These are phyloP conservation scores for Lissocephala sabroskyi DNA, from an alignment of 2,888 invertebrate species.

Conservation along the genomic window DNA sequence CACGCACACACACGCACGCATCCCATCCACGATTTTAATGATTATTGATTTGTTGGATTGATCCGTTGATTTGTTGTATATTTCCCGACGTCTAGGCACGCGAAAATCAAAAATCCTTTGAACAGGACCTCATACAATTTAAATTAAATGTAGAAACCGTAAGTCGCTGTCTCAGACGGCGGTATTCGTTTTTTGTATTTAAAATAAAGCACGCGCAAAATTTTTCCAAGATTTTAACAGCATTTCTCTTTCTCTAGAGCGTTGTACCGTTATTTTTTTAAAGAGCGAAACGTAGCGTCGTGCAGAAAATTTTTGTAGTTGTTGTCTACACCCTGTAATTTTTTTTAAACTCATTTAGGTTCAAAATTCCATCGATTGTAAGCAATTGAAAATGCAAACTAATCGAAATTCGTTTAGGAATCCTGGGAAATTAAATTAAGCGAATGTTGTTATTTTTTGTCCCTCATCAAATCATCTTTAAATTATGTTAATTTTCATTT, in stretches of 20 bases:
- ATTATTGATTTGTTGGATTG: too few species aligned
- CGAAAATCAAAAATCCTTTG: constrained; percentile 65
- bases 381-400: too few species aligned
- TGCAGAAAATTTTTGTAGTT: constrained; percentile 25
- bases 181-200: too few species aligned
- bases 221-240: constrained; percentile 39
- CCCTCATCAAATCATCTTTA: too few species aligned
- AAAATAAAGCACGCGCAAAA: constrained; percentile 8
- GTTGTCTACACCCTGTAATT: constrained; percentile 8
- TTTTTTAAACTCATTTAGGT: constrained; percentile 36
- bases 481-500: neutral
- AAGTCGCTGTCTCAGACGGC: constrained; percentile 51
- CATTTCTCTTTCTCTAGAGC: constrained; percentile 31
- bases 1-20: constrained; percentile 9
- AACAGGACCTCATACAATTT: constrained; percentile 67
- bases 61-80: constrained; percentile 48
- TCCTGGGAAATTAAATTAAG: too few species aligned
- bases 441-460: too few species aligned
- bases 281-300: constrained; percentile 58
- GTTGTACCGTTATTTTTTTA: constrained; percentile 20
- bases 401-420: too few species aligned
- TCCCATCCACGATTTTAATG: constrained; percentile 9
- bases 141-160: constrained; percentile 67
- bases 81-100: constrained; percentile 68
- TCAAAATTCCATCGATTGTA: too few species aligned